Conservation (phyloP, 2,888 invertebrate genomes). For the Campoletis raptor region DNA sequence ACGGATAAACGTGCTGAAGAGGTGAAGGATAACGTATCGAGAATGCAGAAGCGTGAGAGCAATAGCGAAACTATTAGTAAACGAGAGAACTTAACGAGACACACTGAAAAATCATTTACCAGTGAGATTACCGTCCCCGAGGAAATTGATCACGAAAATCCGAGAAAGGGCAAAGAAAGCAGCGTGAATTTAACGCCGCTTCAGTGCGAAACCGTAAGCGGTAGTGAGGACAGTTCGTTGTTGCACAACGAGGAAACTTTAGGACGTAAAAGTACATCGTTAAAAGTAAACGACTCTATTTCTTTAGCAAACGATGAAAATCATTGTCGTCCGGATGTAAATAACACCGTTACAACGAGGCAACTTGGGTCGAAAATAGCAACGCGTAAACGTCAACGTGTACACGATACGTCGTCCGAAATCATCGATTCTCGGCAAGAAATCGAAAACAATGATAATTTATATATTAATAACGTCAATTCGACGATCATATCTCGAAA, state of each 20-base stretch:
- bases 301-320: constrained; percentile 79
- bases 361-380: constrained; percentile 68
- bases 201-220: constrained; percentile 58
- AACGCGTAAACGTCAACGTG: constrained; percentile 72
- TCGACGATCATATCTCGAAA: constrained; percentile 75
- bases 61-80: background rate
- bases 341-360: constrained; percentile 66
- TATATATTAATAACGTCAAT: constrained; percentile 74
- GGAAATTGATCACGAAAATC: constrained; percentile 49
- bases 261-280: constrained; percentile 63
- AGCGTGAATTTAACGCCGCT: constrained; percentile 20
- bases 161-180: constrained; percentile 40
- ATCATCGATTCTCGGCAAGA: constrained; percentile 72
- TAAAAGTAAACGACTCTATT: constrained; percentile 68
- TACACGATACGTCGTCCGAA: constrained; percentile 71
- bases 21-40: background rate
- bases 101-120: background rate
- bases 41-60: background rate
- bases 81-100: constrained; percentile 10
- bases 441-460: constrained; percentile 74
- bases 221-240: constrained; percentile 65
- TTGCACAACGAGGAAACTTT: constrained; percentile 63
- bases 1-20: constrained; percentile 20
- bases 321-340: constrained; percentile 71
- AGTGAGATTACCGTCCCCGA: constrained; percentile 27